Base-by-base conservation (phyloP, 2,797 vertebrate species). In the Pipistrellus pygmaeus region DNA sequence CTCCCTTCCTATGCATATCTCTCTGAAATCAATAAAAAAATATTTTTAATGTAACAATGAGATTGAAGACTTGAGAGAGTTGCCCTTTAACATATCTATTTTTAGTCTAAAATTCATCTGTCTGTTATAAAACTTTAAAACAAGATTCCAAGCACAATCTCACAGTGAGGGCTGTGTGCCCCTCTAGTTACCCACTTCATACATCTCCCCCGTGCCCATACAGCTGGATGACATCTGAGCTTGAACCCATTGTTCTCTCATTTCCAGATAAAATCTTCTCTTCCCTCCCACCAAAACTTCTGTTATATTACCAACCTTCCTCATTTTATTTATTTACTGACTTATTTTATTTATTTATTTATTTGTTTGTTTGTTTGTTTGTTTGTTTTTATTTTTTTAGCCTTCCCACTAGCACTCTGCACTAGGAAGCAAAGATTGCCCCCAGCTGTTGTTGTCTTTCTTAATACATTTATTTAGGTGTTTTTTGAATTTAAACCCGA, bases 41-140 rank as follows among this genome's bases (percentile, higher is more conserved):
- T 60, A 60, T 60, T 62, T 30, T 62, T 30, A 62, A 62, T 5
- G 2, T 30, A 88, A 18, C 88, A 78, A 60, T 57, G 3, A 94
- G n/a, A 80, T 23, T n/a, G 57, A 86, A 86, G 48, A 38, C 25
- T 55, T 77, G 15, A 77, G n/a, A 66, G 51, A 73, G 88, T 5
- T 83, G 4, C 12, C 21, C 48, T 82, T 92, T 88, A 83, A 55
- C 21, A 15, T n/a, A 64, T 10, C 25, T 81, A 60, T 44, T 92
- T 92, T 71, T 35, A 32, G n/a, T 51, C 21, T 23, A 62, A 23
- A 32, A 75, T 10, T 64, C 41, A 6, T 55, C 51, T 69, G 73
- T 77, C 38, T 66, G 15, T 44, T 64, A 71, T 18, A 71, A 71
- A 72, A 85, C 35, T 41, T 77, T 55, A n/a, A 91, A 77, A 76